Percentiles rank a stretch among this genome's conserved stretches.
These are phyloP conservation scores for Coilia nasus DNA, from an alignment of 2,797 vertebrate species.

Conservation along the genomic window DNA sequence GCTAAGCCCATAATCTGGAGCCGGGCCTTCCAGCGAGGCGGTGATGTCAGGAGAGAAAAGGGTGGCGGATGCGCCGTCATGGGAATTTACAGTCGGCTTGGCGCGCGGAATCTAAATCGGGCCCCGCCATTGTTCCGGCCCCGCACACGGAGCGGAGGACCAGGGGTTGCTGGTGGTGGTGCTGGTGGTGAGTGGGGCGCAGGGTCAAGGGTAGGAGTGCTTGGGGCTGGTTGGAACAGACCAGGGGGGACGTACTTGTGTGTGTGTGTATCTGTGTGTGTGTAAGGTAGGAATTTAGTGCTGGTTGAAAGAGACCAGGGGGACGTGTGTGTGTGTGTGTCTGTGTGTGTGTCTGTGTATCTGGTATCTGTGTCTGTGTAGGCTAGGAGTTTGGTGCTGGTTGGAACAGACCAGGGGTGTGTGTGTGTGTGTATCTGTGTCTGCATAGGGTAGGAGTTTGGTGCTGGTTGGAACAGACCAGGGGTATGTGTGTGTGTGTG, in stretches of 20 bases:
- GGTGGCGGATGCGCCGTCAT: constrained; percentile 69
- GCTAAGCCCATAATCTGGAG: constrained; percentile 75
- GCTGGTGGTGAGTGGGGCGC: neutral
- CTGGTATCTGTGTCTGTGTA: too few relatives aligned
- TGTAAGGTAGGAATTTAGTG: too few relatives aligned
- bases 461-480: too few relatives aligned
- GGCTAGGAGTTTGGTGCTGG: too few relatives aligned
- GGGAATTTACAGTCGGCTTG: constrained; percentile 80
- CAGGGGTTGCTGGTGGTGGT: neutral
- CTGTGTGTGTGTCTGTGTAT: neutral
- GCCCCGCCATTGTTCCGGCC: constrained; percentile 64
- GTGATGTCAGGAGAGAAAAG: constrained; percentile 77
- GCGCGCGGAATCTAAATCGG: constrained; percentile 77
- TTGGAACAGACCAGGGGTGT: neutral
- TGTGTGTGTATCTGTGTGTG: too few relatives aligned
- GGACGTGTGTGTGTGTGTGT: too few relatives aligned
- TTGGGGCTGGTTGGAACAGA: too few relatives aligned
- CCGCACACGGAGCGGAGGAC: neutral
- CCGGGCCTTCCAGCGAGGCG: constrained; percentile 70
- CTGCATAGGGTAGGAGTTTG: too few relatives aligned
- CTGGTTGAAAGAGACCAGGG: neutral
- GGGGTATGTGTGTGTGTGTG: too few relatives aligned
- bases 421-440: neutral
- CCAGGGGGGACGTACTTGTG: too few relatives aligned
- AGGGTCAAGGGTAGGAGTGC: neutral